Base-by-base conservation (phyloP, 2,113 vertebrate species). In the Corapipo altera region DNA sequence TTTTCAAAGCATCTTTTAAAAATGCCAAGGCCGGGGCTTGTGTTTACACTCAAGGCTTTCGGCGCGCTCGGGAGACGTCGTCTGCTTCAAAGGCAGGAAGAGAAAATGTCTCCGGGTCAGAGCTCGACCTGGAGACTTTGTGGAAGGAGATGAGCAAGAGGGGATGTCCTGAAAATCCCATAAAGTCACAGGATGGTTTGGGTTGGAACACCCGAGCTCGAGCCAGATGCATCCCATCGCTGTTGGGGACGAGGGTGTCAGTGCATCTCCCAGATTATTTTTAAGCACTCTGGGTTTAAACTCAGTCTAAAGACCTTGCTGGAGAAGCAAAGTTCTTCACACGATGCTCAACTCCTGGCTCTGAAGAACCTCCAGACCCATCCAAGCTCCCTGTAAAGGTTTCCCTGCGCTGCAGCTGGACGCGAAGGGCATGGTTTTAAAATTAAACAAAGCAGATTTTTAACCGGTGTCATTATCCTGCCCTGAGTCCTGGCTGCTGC, bases 1-100 rank as follows among this genome's bases (percentile, higher is more conserved):
- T 93, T 95, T 83, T 76, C 94, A 94, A 88, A 85, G 89, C 19
- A 2, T 51, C 81, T 83, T 95, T 94, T 61, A 75, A 83, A 91
- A 89, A 89, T 37, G 33, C 62, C 76, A 6, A 70, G 61, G 46
- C 44, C 51, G 9, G 6, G 66, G 55, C 39, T 67, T 3, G 44
- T 46, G 83, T 79, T 93, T 65, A 55, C 57, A 30, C 57, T 66
- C 62, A 5, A 18, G 83, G 67, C 54, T 75, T 39, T 70, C 57
- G 11, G 54, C 49, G 12, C 2, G 3, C 58, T 11, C 4, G 3
- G 76, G 74, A 64, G 57, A 79, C 4, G 5, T 7, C 2, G 1
- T 39, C 51, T 13, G 61, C 51, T 75, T 70, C 86, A 73, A 90
- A 90, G 76, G 49, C 59, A 19, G 46, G 37, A 52, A 57, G 23